Evolutionary conservation across 2,797 vertebrate genomes (phyloP).

Genomic region (Gymnoscopelus microlampas): DNA sequence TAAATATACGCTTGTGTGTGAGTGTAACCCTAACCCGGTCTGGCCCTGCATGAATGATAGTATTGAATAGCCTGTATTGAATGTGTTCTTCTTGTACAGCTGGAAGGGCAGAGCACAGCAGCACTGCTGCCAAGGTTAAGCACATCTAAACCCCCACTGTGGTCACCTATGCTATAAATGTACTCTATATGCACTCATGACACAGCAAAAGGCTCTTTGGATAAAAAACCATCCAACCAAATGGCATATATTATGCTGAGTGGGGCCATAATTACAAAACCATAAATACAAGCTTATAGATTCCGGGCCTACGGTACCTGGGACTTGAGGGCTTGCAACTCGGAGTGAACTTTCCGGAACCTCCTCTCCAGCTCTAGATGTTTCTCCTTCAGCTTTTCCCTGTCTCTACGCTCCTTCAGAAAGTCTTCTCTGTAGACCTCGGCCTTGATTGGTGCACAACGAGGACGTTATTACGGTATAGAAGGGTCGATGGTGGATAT

Average conservation of each 20-base stretch:
- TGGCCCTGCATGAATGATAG: neutral
- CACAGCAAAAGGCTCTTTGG: neutral
- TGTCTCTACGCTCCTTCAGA: conserved; percentile 27
- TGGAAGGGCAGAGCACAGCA: neutral
- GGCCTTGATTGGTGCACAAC: conserved; percentile 12
- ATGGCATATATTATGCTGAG: neutral
- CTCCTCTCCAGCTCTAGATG: conserved; percentile 2
- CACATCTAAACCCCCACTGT: neutral
- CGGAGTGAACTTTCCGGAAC: conserved; percentile 17
- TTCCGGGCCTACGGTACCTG: conserved; percentile 47
- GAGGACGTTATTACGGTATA: neutral
- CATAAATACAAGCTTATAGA: too few relatives aligned
- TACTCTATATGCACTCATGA: neutral
- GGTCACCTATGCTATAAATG: neutral
- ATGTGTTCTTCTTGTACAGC: neutral
- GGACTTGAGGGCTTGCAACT: conserved; percentile 8
- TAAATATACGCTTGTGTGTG: too few relatives aligned
- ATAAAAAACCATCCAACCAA: neutral
- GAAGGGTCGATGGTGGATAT: neutral
- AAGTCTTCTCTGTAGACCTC: conserved; percentile 30
- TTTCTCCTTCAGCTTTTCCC: conserved; percentile 20
- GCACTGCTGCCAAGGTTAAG: neutral
- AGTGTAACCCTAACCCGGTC: too few relatives aligned
- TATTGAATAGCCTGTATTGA: neutral
- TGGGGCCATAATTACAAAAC: neutral